Base-by-base conservation (phyloP, 1,140 invertebrate genomes). In the Apocrypta bakeri region DNA sequence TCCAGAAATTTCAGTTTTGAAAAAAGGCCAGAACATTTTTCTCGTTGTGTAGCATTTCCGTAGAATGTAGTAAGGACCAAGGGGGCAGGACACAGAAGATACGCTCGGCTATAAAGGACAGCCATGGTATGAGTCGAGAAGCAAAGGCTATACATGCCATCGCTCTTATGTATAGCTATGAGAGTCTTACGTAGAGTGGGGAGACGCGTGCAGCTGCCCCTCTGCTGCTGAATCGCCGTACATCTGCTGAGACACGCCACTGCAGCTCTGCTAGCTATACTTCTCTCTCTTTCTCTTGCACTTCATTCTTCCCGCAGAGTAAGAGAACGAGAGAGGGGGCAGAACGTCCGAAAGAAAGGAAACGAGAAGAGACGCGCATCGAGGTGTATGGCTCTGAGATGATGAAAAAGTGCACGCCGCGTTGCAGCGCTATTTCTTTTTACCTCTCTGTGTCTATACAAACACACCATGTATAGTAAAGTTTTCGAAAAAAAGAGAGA, bases 171-270 rank as follows among this genome's bases (percentile, higher is more conserved):
- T 56, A 56, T 56, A 56, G 48, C 48, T 56, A 37, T 37, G 33
- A 37, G 33, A 37, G 33, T 37, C 33, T 37, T 37, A 37, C 9
- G 71, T 33, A 74, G 80, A 85, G 85, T 82, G 87, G 87, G 86
- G 83, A 82, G 42, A 83, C 24, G 63, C 63, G 63, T 17, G 87
- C 90, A 91, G 90, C 90, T 91, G 90, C 90, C 48, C 48, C 48
- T 83, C 85, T 77, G 84, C 63, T 9, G 63, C 87, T 89, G 89
- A 91, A 91, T 89, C 87, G 86, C 85, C 83, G 87, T 88, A 90
- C 90, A 91, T 91, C 90, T 91, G 90, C 89, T 88, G 87, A 88
- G 87, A 87, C 86, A 74, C 85, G 48, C 21, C n/a, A 21, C 48
- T 56, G 48, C 48, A 56, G 48, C 48, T 56, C 7, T 56, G n/a